Conservation (phyloP, 2,797 vertebrate genomes). For the Sebastes trivittatus region DNA sequence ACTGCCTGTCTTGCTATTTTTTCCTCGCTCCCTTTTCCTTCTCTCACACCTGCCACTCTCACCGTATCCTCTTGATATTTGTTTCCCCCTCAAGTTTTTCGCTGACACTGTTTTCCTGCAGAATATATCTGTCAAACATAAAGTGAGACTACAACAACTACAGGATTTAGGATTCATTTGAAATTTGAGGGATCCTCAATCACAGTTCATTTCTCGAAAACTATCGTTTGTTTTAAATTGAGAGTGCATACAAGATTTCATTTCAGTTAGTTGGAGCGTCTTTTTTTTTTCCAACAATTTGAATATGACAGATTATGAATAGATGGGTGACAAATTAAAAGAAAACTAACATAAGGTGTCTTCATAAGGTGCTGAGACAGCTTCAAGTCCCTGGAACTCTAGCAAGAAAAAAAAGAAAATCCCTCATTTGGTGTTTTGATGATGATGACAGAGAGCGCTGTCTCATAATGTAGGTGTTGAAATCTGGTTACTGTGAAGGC, state of each 20-base stretch:
- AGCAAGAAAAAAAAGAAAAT: neutral
- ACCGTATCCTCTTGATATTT: slow-evolving; percentile 53
- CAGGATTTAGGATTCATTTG: neutral
- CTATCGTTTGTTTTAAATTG: neutral
- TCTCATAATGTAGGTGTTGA: neutral
- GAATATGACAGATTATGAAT: neutral
- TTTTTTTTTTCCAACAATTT: neutral
- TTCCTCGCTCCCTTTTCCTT: slow-evolving; percentile 10
- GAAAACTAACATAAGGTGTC: neutral
- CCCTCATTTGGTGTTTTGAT: neutral
- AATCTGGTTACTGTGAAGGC: neutral
- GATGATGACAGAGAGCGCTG: neutral
- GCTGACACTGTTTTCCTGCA: slow-evolving; percentile 41
- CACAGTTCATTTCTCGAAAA: neutral
- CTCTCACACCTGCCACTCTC: slow-evolving; percentile 58
- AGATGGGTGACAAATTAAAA: neutral
- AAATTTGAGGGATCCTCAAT: neutral
- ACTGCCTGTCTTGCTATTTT: slow-evolving; percentile 46
- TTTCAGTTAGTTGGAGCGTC: neutral
- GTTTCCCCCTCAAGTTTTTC: slow-evolving; percentile 26
- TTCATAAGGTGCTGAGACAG: neutral
- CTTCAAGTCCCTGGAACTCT: neutral
- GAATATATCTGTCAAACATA: slow-evolving; percentile 28
- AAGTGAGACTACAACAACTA: slow-evolving; percentile 1
- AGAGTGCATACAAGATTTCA: neutral